Evolutionary conservation across 2,113 vertebrate genomes (phyloP).

Genomic region (Dermatemys mawii): DNA sequence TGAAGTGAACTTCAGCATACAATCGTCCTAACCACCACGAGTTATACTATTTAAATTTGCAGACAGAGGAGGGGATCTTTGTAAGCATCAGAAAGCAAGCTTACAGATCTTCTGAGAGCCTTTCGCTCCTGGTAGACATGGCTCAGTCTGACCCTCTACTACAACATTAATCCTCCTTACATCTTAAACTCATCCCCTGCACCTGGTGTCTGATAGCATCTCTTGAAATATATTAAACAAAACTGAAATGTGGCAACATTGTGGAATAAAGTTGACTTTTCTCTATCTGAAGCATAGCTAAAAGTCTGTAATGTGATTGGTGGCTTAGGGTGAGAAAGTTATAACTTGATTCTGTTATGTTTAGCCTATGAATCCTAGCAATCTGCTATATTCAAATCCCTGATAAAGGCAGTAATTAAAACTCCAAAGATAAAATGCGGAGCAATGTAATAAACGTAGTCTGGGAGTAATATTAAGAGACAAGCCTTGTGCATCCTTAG

Average conservation of each 20-base stretch:
- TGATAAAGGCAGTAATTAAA: neutral
- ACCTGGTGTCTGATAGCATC: neutral
- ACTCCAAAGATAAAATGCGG: neutral
- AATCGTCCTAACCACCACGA: neutral
- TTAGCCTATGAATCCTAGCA: neutral
- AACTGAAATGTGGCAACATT: neutral
- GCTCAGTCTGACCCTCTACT: neutral
- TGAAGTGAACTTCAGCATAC: neutral
- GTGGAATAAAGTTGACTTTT: neutral
- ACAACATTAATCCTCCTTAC: neutral
- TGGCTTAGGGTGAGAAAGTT: neutral
- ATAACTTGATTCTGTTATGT: neutral
- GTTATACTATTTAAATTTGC: neutral
- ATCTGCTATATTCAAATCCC: neutral
- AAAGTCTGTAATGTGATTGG: neutral
- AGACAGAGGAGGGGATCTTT: neutral
- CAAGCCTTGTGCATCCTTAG: neutral
- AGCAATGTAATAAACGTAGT: neutral
- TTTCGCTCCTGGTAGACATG: neutral
- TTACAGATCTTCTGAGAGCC: neutral
- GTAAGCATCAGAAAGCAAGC: neutral
- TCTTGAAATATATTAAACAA: neutral
- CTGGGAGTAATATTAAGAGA: neutral
- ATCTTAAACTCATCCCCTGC: neutral
- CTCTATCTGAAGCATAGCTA: neutral